Base-by-base conservation (phyloP, 2,797 vertebrate species). In the Enteromius trimaculatus region DNA sequence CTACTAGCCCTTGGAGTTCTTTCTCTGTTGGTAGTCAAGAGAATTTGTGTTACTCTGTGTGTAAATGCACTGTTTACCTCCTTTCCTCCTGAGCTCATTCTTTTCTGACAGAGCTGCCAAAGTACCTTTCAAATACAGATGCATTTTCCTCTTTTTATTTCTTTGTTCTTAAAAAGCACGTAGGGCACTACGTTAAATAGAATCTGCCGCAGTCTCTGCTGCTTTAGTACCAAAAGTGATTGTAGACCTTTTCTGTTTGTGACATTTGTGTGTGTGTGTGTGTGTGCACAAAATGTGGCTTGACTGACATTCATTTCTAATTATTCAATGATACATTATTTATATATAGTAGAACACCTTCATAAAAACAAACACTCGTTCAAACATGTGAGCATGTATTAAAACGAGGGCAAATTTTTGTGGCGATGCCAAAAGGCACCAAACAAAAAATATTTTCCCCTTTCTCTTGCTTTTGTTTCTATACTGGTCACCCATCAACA, bases 121-220 rank as follows among this genome's bases (percentile, higher is more conserved):
- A 84, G 66, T 90, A 81, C 90, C 87, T 91, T 86, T 86, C 80
- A 91, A 92, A 89, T 88, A 91, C 42, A 42, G 34, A 69, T 79
- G 90, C 89, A 9, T 8, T 79, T 92, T 91, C 77, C n/a, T 19
- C 47, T 82, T 68, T 77, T 87, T 89, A 90, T 91, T 90, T 88
- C 87, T 83, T 85, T 83, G 58, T 79, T 87, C 91, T 88, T 64
- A 42, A 77, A 66, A 64, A 47, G 86, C 87, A 37, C 58, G 21
- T n/a, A 78, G 89, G 79, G 90, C 89, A 89, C 81, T 90, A 89
- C 88, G 90, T 92, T 93, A 93, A 83, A 7, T n/a, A 34, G 31
- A 92, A 93, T 92, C 90, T 94, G 91, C 91, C 90, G 89, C 85
- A 93, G 92, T 92, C 92, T 92, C 90, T 90, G 90, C 85, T 90